Percentiles rank a stretch among this genome's conserved stretches.
Conservation (phyloP, 92 coral and sea anemone species). For the Bergia puertoricense region DNA sequence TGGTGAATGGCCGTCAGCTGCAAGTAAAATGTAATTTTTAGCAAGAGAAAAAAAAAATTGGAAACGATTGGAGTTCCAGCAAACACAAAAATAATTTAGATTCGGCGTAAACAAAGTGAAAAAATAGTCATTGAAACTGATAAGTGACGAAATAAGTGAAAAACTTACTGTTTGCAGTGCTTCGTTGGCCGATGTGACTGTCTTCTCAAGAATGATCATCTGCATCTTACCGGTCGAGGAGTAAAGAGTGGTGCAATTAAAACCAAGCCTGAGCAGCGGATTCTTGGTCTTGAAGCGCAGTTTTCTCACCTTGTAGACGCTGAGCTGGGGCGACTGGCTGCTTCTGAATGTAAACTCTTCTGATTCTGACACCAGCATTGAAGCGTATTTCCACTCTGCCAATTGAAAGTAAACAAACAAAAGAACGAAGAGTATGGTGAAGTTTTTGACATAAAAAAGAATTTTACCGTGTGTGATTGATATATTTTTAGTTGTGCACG, state of each 20-base stretch:
- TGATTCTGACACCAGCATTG: background rate
- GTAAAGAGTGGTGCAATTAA: background rate
- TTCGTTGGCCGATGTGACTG: slow-evolving; percentile 35
- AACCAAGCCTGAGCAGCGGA: background rate
- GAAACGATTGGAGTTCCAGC: background rate
- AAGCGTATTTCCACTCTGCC: slow-evolving; percentile 22
- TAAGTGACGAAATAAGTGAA: background rate
- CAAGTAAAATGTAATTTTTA: background rate
- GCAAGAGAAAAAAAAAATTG: background rate
- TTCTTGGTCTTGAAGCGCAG: background rate
- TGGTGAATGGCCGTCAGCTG: background rate
- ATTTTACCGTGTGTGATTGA: no score
- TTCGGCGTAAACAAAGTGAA: no score
- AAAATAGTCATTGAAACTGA: no score
- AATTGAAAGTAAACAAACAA: no score
- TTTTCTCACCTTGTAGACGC: background rate
- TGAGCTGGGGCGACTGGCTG: slow-evolving; percentile 7
- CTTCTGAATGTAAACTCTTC: slow-evolving; percentile 28
- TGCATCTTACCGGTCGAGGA: background rate
- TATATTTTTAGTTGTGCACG: background rate
- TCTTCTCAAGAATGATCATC: slow-evolving; percentile 26
- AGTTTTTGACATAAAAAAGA: no score
- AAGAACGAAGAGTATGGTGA: background rate
- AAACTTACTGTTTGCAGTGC: slow-evolving; percentile 28
- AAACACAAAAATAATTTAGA: no score